Evolutionary conservation across 2,113 vertebrate genomes (phyloP), one percentile per base, ranked within the genome.

Genomic region (Microcebus tavaratra): DNA sequence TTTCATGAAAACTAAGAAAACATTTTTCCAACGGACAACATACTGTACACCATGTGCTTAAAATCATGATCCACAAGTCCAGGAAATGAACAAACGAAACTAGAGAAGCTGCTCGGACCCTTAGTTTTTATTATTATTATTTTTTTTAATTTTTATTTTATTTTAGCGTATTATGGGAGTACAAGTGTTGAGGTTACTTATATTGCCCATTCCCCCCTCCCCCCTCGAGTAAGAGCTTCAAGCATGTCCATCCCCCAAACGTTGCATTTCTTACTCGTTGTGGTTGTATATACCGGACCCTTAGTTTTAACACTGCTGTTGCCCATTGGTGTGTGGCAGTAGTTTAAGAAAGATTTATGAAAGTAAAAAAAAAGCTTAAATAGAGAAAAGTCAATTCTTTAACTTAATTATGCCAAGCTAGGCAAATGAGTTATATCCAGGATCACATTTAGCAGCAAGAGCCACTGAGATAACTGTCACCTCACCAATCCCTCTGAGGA

Each of bases 321-420:
- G 42, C 63, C 42, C n/a, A 45, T 50, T 68, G 83, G 42, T 7
- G 27, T 85, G 12, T 21, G 18, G n/a, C 17, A 42, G 57, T 65
- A 65, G 45, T 88, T 73, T 75, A 50, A 73, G 20, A 73, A 23
- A 82, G 18, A 88, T 73, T 88, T 89, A 82, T 48, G 12, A 67
- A 88, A 88, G 25, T 18, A 8, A 63, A 72, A 82, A 82, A 82
- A 82, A 72, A 42, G 13, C 2, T 34, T 17, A 65, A 61, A 42
- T 39, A 50, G 45, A 65, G 39, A 75, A 83, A 90, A 94, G 36
- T 67, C 59, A 65, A 89, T 73, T 75, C 2, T 73, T 42, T 53
- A 82, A 65, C 31, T 80, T 88, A 88, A 80, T 88, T 65, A 89
- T 89, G 57, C 36, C 73, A 79, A 75, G 7, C 23, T 93, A 88